A percentile compares a stretch with the other conserved stretches of the same genome.
Evolutionary conservation across 23 tunicate genomes (phyloP).

Genomic region (Styela plicata): DNA sequence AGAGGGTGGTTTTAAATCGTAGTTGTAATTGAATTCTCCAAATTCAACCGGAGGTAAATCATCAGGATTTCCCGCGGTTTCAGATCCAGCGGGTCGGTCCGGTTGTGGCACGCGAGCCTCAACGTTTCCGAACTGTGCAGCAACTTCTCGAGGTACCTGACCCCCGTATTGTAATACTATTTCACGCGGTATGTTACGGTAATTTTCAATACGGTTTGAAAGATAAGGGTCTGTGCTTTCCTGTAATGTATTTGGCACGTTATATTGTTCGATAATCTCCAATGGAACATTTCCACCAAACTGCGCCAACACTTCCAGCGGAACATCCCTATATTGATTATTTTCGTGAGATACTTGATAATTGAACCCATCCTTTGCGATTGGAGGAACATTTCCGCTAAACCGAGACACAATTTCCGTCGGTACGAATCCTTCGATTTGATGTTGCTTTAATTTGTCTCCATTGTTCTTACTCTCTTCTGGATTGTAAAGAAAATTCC

Average conservation of each 20-base stretch:
- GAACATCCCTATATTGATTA: background rate
- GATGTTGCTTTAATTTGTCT: too few relatives aligned
- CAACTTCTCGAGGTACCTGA: background rate
- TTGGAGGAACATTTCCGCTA: too few relatives aligned
- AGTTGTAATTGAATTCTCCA: conserved; percentile 27
- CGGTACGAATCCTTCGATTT: too few relatives aligned
- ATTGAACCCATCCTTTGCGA: too few relatives aligned
- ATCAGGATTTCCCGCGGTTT: background rate
- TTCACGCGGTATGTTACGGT: background rate
- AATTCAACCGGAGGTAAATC: conserved; percentile 15
- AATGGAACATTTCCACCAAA: conserved; percentile 17
- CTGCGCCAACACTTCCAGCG: background rate
- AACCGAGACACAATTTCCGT: too few relatives aligned
- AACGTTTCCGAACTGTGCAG: too few relatives aligned
- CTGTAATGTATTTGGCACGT: background rate
- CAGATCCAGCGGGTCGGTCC: background rate
- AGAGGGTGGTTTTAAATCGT: conserved; percentile 9
- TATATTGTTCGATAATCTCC: background rate
- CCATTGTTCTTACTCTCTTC: too few relatives aligned
- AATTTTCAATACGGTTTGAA: background rate
- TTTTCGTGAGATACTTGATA: too few relatives aligned
- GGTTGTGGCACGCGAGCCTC: background rate
- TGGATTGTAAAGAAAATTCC: background rate
- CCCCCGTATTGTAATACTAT: background rate
- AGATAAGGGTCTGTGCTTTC: background rate